Conservation (phyloP, 2,797 vertebrate species). For the Alectoris magna region DNA sequence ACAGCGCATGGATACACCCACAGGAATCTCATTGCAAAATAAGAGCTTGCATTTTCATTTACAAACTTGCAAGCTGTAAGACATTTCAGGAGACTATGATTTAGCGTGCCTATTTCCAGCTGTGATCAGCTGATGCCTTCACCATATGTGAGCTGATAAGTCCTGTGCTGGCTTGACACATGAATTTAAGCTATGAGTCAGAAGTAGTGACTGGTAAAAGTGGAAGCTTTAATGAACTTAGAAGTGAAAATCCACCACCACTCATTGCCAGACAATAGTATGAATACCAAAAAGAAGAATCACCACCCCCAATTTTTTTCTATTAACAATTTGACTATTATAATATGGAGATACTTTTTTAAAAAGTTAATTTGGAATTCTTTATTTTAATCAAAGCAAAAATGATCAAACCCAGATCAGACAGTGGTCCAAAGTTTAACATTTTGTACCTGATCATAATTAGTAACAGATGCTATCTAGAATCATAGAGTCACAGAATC, state of each 20-base stretch:
- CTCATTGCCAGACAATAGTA: background rate
- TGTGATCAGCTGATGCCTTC: background rate
- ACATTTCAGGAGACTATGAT: background rate
- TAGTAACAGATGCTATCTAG: background rate
- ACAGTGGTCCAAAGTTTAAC: background rate
- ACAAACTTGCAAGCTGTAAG: background rate
- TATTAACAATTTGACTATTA: background rate
- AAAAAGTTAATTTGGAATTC: background rate
- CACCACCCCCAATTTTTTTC: background rate
- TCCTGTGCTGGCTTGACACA: background rate
- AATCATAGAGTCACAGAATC: background rate
- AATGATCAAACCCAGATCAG: background rate
- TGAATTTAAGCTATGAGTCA: background rate
- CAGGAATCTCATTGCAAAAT: background rate
- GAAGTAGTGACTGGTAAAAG: background rate
- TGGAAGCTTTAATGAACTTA: background rate
- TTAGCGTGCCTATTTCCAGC: background rate
- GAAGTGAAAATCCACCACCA: background rate
- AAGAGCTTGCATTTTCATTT: background rate
- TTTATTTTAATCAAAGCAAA: slow-evolving; percentile 11
- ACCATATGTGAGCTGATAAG: background rate
- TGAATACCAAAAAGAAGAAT: background rate
- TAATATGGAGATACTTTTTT: background rate
- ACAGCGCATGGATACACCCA: background rate
- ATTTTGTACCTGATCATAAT: background rate